Evolutionary conservation across 2,113 vertebrate genomes (phyloP), one percentile per base, ranked within the genome.

Genomic region (Rhinogobius similis): DNA sequence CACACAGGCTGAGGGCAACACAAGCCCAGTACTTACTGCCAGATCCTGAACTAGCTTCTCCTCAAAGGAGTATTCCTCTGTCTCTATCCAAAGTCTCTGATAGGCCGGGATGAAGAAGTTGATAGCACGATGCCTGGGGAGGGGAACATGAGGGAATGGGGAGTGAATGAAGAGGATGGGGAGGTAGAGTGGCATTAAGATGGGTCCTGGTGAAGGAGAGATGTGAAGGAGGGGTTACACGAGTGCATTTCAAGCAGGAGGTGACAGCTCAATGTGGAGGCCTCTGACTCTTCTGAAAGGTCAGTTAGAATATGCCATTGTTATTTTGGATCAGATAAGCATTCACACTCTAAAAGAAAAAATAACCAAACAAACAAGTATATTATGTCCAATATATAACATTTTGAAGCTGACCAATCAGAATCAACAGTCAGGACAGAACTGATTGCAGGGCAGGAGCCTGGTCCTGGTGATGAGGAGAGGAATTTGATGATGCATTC

Each of bases 1-100:
- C 92, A 90, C 88, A 63, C n/a, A 82, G 84, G 84, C 76, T 85
- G 71, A 77, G 85, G 73, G 81, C 86, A 72, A 83, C 82, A 77
- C 72, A 70, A 74, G 83, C 88, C 92, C 92, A 83, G 95, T 99
- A 99, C 98, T 99, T 98, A 99, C 98, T 96, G 98, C 95, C 95
- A 99, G 95, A 93, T 99, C 97, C 94, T 99, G 95, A 90, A 99
- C 96, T 98, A 99, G 96, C 94, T 95, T 98, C 95, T 99, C 98
- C 96, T 99, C 98, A 98, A 99, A 99, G 91, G 95, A 96, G 95
- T 98, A 95, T 92, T 97, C 96, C 95, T 97, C 97, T 96, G 96
- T 95, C 95, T 97, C 96, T 98, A 99, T 98, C 97, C 97, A 98
- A 93, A 95, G 96, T 95, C 94, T 99, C 96, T 96, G 95, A 98